A percentile compares a stretch with the other conserved stretches of the same genome.
phyloP scores from a whole-genome alignment of 2,888 invertebrate genomes.

The Nemapogon koenigi region DNA sequence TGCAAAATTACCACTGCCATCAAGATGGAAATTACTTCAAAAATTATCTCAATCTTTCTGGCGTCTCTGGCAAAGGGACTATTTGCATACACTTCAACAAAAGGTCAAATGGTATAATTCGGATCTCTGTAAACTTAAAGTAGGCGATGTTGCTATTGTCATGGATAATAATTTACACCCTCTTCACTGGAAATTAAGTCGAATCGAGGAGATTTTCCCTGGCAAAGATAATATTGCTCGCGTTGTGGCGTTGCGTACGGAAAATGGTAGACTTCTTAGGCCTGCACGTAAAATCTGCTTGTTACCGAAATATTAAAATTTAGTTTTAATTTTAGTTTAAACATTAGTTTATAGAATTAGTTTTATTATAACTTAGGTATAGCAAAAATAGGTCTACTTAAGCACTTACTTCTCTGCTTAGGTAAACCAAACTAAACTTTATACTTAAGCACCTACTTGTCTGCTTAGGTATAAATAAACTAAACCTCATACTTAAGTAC shows the following conservation, averaged over 20 bases:
- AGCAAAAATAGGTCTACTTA: too few relatives aligned
- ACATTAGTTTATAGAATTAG: too few relatives aligned
- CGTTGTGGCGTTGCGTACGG: conserved; percentile 13
- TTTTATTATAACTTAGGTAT: too few relatives aligned
- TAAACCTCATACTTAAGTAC: too few relatives aligned
- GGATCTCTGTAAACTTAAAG: background rate
- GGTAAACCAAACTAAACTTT: too few relatives aligned
- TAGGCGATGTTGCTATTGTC: conserved; percentile 11
- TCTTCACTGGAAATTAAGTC: conserved; percentile 12
- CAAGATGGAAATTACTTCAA: conserved; percentile 10
- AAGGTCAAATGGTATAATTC: conserved; percentile 14
- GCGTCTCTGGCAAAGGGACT: conserved; percentile 16
- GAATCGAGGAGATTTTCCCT: conserved; percentile 11
- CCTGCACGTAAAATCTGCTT: too few relatives aligned
- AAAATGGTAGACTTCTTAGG: too few relatives aligned
- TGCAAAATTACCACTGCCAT: background rate
- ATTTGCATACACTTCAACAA: conserved; percentile 18
- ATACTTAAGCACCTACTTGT: too few relatives aligned
- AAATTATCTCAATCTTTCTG: conserved; percentile 15
- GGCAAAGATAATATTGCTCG: conserved; percentile 13
- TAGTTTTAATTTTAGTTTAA: too few relatives aligned
- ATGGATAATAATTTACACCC: conserved; percentile 8
- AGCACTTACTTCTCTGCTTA: too few relatives aligned
- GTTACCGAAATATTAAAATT: too few relatives aligned
- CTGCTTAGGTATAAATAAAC: too few relatives aligned